Conservation (phyloP, 1,140 invertebrate genomes). For the Apolygus lucorum region DNA sequence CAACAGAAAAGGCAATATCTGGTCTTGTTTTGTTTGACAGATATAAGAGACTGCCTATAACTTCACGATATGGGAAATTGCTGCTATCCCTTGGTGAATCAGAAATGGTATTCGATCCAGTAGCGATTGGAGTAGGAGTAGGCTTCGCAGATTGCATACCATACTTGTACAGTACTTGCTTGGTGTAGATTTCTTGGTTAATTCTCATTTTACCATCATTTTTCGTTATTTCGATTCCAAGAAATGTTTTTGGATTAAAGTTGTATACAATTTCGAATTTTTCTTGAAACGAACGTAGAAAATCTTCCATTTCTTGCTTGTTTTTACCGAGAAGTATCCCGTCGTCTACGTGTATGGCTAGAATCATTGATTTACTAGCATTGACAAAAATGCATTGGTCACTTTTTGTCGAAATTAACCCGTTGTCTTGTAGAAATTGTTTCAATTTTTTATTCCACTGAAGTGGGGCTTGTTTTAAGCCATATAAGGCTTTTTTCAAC, state of each 20-base stretch:
- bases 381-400: not conserved
- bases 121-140: slow-evolving; percentile 13
- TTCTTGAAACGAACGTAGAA: not conserved
- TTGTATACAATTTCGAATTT: not conserved
- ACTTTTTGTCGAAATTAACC: not conserved
- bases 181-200: slow-evolving; percentile 2
- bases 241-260: slow-evolving; percentile 1
- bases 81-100: not conserved
- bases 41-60: slow-evolving; percentile 37
- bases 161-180: slow-evolving; percentile 11
- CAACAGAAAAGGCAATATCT: slow-evolving; percentile 38
- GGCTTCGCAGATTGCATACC: not conserved
- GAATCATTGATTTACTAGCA: not conserved
- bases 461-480: slow-evolving; percentile 39
- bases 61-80: slow-evolving; percentile 31
- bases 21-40: slow-evolving; percentile 35
- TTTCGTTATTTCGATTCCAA: slow-evolving; percentile 11
- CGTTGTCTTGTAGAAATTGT: slow-evolving; percentile 12
- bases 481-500: slow-evolving; percentile 40
- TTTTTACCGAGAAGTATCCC: slow-evolving; percentile 5
- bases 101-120: slow-evolving; percentile 8
- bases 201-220: not conserved
- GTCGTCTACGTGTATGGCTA: slow-evolving; percentile 19
- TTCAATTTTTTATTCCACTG: slow-evolving; percentile 33
- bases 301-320: not conserved